phyloP scores from a whole-genome alignment of 1,140 invertebrate species.

The Caligus rogercresseyi region DNA sequence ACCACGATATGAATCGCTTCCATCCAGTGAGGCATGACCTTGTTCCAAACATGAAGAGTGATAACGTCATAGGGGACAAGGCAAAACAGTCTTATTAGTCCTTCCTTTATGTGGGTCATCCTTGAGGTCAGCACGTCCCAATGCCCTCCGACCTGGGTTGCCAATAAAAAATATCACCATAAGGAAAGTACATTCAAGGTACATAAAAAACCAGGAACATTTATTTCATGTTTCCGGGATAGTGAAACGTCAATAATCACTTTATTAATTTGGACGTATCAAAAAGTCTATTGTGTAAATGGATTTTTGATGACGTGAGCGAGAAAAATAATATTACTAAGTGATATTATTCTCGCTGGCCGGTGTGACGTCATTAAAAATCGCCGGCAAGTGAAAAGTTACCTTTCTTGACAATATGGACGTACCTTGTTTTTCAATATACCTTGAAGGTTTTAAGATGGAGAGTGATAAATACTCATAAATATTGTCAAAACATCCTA shows the following conservation, averaged over 20 bases:
- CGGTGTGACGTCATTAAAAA: too few relatives aligned
- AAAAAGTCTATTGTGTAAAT: too few relatives aligned
- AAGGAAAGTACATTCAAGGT: not conserved
- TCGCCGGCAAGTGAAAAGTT: too few relatives aligned
- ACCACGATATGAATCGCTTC: slow-evolving; percentile 89
- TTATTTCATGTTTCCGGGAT: too few relatives aligned
- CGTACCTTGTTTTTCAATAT: too few relatives aligned
- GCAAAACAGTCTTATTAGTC: slow-evolving; percentile 73
- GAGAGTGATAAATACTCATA: not conserved
- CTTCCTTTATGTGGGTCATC: slow-evolving; percentile 41
- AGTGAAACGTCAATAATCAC: too few relatives aligned
- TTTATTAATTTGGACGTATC: too few relatives aligned
- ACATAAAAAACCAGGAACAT: not conserved
- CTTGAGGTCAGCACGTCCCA: slow-evolving; percentile 30
- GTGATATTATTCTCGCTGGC: too few relatives aligned
- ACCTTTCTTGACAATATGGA: too few relatives aligned
- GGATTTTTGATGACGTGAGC: too few relatives aligned
- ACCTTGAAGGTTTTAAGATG: too few relatives aligned
- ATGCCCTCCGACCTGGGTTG: slow-evolving; percentile 32
- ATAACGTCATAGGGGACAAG: slow-evolving; percentile 94
- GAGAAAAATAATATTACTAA: too few relatives aligned
- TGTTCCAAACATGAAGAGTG: slow-evolving; percentile 85
- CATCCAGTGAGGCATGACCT: slow-evolving; percentile 96
- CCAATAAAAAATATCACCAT: not conserved
- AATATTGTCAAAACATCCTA: not conserved